Evolutionary conservation across 1,140 invertebrate species (phyloP), one percentile per base, ranked within the genome.

Genomic region (Drosophila kohkoa): DNA sequence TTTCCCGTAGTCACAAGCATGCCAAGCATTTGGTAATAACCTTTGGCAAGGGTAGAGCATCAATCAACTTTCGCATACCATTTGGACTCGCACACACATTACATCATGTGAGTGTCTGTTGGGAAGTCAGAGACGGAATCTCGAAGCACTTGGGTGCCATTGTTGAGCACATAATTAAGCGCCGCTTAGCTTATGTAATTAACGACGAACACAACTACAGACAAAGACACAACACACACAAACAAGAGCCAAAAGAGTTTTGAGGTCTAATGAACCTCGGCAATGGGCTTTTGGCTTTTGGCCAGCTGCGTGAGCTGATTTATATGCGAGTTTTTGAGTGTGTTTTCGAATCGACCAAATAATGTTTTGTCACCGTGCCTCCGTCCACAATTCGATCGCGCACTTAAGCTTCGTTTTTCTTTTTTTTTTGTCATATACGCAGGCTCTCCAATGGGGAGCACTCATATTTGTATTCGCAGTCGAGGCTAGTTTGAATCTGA

Each of bases 151-250:
- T 79, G 82, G 86, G 54, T 60, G 65, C 83, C 72, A 88, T 87
- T 88, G 83, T 89, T 89, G 86, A 85, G 86, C 81, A 81, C 77
- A 88, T 88, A 89, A 88, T 88, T 88, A 88, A 88, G 85, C 85
- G 76, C 68, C 70, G 81, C 77, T 88, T 89, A 89, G 85, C 85
- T 88, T 88, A 88, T 88, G 71, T 88, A 88, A 88, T 88, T 88
- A 88, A 89, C 71, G 81, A 82, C 76, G 76, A 46, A 63, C 78
- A 73, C 78, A 73, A 68, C 81, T 74, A 79, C 46, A 60, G 30
- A 41, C 30, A 25, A 38, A 20, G 35, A 58, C 13, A 25, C 32
- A 43, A 28, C 8, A 13, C 35, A 16, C 64, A 38, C 7, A 63
- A 66, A 38, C 35, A 38, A 81, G 62, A 63, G 70, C 38, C 65